Evolutionary conservation across 1,140 invertebrate genomes (phyloP), one percentile per base, ranked within the genome.

Genomic region (Tetraneura akinire): DNA sequence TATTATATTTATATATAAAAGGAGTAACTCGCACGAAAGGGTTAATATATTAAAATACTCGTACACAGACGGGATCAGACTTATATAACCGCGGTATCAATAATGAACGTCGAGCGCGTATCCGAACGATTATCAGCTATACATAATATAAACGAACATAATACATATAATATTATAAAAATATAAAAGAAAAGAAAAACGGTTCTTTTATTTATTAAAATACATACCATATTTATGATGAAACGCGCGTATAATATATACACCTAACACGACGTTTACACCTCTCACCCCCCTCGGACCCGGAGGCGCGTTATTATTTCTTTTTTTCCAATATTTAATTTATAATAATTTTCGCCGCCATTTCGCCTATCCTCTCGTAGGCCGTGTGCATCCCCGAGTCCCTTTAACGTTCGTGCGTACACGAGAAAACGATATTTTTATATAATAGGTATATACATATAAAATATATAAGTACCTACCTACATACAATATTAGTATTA

Each of bases 131-230:
- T 37, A 78, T 78, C 74, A 51, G 74, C 37, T 45, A 49, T 6
- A 70, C 37, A 37, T 37, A 37, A 37, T 37, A 37, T 37, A 37
- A 4, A 4, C 32, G 32, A 8, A 37, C 32, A 37, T 4, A 8
- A 37, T 37, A 37, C 8, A 37, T 37, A 37, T 37, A 37, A 37
- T 37, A 37, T 37, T 37, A 37, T 37, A 37, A 13, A 76, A 78
- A 78, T 78, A 78, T 78, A 78, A 78, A 62, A 62, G 55, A 78
- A 78, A 62, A 62, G 55, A 47, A 78, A 71, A 78, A 78, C 74
- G 42, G 53, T 78, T 78, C 13, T 78, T 60, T 62, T 18, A 23
- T 11, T 78, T 47, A 14, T 6, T 16, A 23, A 26, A 37, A 37
- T 16, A 0, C 45, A 18, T 60, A 14, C 4, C 14, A 16, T 70